phyloP scores from a whole-genome alignment of 2,797 vertebrate genomes.

The Acridotheres tristis region DNA sequence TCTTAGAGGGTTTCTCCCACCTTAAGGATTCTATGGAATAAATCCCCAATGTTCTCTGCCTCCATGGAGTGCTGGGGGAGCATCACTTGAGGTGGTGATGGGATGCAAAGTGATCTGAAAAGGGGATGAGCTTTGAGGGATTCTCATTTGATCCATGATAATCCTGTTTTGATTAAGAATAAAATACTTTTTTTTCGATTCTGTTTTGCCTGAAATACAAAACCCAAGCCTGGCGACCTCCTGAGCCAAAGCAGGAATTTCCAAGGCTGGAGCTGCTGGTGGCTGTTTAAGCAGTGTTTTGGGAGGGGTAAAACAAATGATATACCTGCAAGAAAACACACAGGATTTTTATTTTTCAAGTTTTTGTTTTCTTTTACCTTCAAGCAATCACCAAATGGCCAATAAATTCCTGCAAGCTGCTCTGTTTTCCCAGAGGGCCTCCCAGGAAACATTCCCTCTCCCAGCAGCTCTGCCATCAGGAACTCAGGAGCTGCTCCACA shows the following conservation, averaged over 20 bases:
- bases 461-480: not conserved
- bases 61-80: not conserved
- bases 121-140: not conserved
- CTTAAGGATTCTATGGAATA: not conserved
- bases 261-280: not conserved
- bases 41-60: not conserved
- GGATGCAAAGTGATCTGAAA: not conserved
- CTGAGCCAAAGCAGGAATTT: not conserved
- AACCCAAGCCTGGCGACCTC: not conserved
- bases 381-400: not conserved
- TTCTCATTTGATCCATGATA: not conserved
- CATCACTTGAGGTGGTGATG: not conserved
- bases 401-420: not conserved
- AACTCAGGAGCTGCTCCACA: not conserved
- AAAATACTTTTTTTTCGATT: not conserved
- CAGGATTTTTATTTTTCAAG: accelerated
- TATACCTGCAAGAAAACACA: not conserved
- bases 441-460: not conserved
- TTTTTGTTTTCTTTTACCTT: not conserved
- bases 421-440: not conserved
- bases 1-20: not conserved
- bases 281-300: not conserved
- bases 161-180: not conserved
- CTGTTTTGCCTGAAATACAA: not conserved
- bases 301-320: not conserved